These are phyloP conservation scores for Xanthia icteritia DNA, from an alignment of 2,888 invertebrate genomes.

Conservation along the genomic window DNA sequence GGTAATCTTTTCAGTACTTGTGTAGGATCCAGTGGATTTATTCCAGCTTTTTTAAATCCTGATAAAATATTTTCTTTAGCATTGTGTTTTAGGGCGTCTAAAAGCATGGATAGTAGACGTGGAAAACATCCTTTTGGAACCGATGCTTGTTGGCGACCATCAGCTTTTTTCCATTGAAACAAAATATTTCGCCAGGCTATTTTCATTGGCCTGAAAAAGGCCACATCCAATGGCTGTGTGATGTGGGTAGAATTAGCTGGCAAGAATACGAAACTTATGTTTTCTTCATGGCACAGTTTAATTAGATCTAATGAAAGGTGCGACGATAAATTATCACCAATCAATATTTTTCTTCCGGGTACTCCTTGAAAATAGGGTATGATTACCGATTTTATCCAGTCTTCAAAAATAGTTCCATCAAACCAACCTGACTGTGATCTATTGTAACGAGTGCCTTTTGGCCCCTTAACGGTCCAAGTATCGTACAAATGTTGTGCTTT, in stretches of 20 bases:
- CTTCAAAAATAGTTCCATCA: conserved; percentile 68
- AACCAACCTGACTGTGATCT: conserved; percentile 75
- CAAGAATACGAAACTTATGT: conserved; percentile 57
- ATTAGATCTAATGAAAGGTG: conserved; percentile 45
- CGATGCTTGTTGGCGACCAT: conserved; percentile 36
- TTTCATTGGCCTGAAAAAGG: conserved; percentile 60
- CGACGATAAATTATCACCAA: conserved; percentile 58
- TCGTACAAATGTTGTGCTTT: conserved; percentile 74
- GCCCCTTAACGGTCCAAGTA: conserved; percentile 67
- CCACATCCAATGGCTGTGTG: conserved; percentile 59
- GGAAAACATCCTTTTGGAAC: conserved; percentile 64
- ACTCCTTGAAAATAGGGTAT: conserved; percentile 40
- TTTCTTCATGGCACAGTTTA: conserved; percentile 40
- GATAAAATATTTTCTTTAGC: conserved; percentile 56
- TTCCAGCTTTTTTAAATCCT: conserved; percentile 63
- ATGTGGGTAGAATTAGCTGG: conserved; percentile 57
- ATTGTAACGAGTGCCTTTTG: conserved; percentile 74
- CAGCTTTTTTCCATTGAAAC: conserved; percentile 46
- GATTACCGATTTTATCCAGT: conserved; percentile 64
- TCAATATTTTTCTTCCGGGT: conserved; percentile 43
- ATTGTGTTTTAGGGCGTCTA: conserved; percentile 54
- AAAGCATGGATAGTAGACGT: conserved; percentile 60
- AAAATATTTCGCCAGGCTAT: conserved; percentile 50
- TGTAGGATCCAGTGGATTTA: conserved; percentile 41
- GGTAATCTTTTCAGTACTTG: conserved; percentile 49